Base-by-base conservation (phyloP, 2,888 invertebrate species). In the Archips xylosteana region DNA sequence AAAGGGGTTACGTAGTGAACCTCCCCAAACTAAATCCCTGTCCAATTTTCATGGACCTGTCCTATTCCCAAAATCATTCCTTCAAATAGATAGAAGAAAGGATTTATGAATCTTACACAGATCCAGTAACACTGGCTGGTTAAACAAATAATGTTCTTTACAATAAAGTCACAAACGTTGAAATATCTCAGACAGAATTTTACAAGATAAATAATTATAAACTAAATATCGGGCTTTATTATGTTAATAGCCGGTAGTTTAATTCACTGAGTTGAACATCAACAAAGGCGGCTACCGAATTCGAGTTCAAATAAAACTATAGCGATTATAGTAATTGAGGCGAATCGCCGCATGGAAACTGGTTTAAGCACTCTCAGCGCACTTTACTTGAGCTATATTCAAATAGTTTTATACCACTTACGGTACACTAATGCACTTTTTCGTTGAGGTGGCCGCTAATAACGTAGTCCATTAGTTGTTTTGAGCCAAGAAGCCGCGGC, bases 391-490 rank as follows among this genome's bases (percentile, higher is more conserved):
- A 89, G 89, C 86, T 90, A 89, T 92, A 92, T 92, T 92, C 91
- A 91, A 92, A 93, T 92, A 91, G 89, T 91, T 90, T 91, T 90
- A 90, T 91, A 84, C 90, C 89, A 90, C 89, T 92, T 87, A 91
- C 87, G 80, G 86, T 85, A 88, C 89, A 86, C 89, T 93, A 93
- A 94, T 94, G 93, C 89, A 92, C 88, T 93, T 92, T 92, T 93
- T 92, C 89, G 86, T 89, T 80, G 85, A 89, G 87, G 88, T 89
- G 85, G 85, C 87, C 87, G 82, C 90, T 92, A 92, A 92, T 92
- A 91, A 90, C 84, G 82, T 83, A 83, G 83, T 85, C 89, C 92
- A 92, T 92, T 92, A 91, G 89, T 86, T 87, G 89, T 89, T 89
- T 87, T 84, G 82, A 87, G 82, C 85, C 80, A 85, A 87, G 84